Evolutionary conservation across 2,113 vertebrate species (phyloP).

Genomic region (Himantopus leucocephalus): DNA sequence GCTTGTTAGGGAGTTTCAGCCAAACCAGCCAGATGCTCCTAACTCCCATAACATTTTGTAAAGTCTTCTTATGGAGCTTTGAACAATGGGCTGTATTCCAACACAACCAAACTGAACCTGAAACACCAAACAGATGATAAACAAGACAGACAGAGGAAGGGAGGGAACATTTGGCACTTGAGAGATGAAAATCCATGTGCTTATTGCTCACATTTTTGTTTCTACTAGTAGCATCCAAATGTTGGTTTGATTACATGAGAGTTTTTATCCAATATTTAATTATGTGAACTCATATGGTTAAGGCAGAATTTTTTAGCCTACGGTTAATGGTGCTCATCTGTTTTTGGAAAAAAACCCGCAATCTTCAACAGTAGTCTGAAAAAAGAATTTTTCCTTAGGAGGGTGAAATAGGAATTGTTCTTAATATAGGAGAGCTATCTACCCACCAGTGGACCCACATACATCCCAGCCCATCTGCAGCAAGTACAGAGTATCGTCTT

Average conservation of each 20-base stretch:
- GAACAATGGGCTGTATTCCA: conserved; percentile 3
- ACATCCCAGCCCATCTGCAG: not conserved
- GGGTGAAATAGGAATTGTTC: not conserved
- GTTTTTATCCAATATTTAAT: not conserved
- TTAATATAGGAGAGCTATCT: not conserved
- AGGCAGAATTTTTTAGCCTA: not conserved
- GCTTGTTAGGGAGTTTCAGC: conserved; percentile 21
- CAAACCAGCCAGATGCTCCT: conserved; percentile 48
- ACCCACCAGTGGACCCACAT: not conserved
- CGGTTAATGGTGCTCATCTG: not conserved
- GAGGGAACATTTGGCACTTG: not conserved
- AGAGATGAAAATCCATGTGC: not conserved
- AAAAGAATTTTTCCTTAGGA: not conserved
- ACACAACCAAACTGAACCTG: not conserved
- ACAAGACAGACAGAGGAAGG: not conserved
- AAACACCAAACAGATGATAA: conserved; percentile 4
- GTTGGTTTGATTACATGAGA: not conserved
- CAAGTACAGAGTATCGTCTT: not conserved
- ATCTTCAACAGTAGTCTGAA: not conserved
- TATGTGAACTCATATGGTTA: not conserved
- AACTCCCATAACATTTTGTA: conserved; percentile 23
- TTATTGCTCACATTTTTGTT: not conserved
- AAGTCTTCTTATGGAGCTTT: conserved; percentile 11
- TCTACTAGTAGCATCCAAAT: not conserved
- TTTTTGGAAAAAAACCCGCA: not conserved